Evolutionary conservation across 2,888 invertebrate genomes (phyloP).

Genomic region (Stratiomys singularior): DNA sequence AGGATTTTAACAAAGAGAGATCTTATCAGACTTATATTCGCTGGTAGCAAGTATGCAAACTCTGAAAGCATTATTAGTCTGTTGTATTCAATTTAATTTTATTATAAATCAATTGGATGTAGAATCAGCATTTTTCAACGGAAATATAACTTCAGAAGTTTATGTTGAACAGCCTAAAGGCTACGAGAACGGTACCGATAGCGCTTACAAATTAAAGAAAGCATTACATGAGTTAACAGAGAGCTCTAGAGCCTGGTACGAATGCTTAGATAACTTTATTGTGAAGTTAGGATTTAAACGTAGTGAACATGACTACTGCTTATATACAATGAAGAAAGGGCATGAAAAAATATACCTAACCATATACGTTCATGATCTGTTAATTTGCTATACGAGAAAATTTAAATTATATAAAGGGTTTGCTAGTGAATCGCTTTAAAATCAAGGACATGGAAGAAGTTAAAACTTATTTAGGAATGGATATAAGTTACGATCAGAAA

Average conservation of each 20-base stretch:
- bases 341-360: background rate
- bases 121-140: slow-evolving; percentile 56
- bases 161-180: slow-evolving; percentile 57
- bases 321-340: slow-evolving; percentile 6
- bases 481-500: too few species aligned
- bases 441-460: too few species aligned
- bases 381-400: background rate
- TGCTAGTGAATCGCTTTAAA: too few species aligned
- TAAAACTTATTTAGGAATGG: too few species aligned
- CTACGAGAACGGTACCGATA: slow-evolving; percentile 54
- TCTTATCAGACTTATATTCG: slow-evolving; percentile 48
- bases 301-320: background rate
- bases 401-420: too few species aligned
- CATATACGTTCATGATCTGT: background rate
- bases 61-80: slow-evolving; percentile 56
- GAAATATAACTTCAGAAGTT: slow-evolving; percentile 37
- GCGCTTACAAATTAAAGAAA: slow-evolving; percentile 56
- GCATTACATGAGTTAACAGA: slow-evolving; percentile 54
- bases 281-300: background rate
- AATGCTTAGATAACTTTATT: slow-evolving; percentile 15
- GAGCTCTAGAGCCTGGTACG: slow-evolving; percentile 24
- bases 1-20: slow-evolving; percentile 48
- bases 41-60: slow-evolving; percentile 55
- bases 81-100: slow-evolving; percentile 53
- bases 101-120: slow-evolving; percentile 49